Conservation (phyloP, 2,888 invertebrate species). For the Troides helena region DNA sequence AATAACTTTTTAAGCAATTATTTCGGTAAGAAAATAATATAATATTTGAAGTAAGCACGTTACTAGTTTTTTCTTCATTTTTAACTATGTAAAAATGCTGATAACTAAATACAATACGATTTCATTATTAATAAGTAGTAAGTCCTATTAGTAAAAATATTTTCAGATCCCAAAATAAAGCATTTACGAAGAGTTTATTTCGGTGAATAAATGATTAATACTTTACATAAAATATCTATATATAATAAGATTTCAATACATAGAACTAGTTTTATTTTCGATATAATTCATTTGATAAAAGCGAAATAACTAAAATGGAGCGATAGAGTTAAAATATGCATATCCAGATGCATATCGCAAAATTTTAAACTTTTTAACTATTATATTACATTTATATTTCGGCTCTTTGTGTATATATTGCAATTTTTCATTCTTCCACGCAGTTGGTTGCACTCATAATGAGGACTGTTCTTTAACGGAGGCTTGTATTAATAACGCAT, state of each 20-base stretch:
- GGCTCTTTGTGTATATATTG: neutral
- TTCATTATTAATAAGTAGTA: too few relatives aligned
- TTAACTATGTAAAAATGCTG: too few relatives aligned
- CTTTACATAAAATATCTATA: neutral
- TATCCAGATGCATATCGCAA: neutral
- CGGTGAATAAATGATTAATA: too few relatives aligned
- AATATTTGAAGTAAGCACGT: too few relatives aligned
- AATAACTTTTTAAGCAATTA: too few relatives aligned
- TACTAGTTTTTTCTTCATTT: too few relatives aligned
- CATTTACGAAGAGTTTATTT: too few relatives aligned
- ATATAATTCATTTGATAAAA: neutral
- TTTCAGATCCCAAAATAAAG: too few relatives aligned
- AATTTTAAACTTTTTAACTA: neutral
- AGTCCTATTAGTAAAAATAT: too few relatives aligned
- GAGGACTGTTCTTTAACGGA: constrained; percentile 92
- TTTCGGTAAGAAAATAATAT: too few relatives aligned
- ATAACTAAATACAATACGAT: too few relatives aligned
- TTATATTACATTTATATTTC: neutral
- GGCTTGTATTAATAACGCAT: constrained; percentile 91
- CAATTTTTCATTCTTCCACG: constrained; percentile 61
- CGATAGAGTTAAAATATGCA: neutral
- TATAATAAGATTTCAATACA: neutral
- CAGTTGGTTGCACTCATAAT: constrained; percentile 92
- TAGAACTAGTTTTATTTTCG: neutral
- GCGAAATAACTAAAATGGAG: neutral